These are phyloP conservation scores for Scaptomyza graminum DNA, from an alignment of 1,140 invertebrate genomes.

Conservation along the genomic window DNA sequence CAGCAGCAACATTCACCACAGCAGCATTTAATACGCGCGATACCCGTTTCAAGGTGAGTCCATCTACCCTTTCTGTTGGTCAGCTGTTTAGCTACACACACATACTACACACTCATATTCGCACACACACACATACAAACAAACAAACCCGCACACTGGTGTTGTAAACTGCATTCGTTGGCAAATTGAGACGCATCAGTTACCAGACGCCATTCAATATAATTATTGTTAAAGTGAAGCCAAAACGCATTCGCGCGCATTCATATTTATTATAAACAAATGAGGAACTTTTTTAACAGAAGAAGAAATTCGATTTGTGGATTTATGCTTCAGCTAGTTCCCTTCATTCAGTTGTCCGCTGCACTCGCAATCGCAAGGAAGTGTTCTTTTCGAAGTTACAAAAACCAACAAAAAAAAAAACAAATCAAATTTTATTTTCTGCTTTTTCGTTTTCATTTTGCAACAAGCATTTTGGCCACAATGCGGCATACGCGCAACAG, in stretches of 20 bases:
- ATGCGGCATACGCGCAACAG: no score
- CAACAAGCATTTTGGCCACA: no score
- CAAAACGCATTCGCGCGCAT: slow-evolving; percentile 1
- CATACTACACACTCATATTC: slow-evolving; percentile 8
- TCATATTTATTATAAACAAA: slow-evolving; percentile 30
- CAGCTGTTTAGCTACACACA: slow-evolving; percentile 27
- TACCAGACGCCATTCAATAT: slow-evolving; percentile 12
- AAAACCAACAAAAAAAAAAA: no score
- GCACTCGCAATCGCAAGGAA: slow-evolving; percentile 37
- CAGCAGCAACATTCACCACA: slow-evolving; percentile 73
- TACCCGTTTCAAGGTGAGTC: slow-evolving; percentile 81
- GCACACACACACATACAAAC: not conserved
- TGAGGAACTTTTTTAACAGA: not conserved
- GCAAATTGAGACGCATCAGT: slow-evolving; percentile 23
- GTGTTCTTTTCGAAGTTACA: slow-evolving; percentile 3
- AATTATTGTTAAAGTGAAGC: slow-evolving; percentile 21
- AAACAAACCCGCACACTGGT: not conserved
- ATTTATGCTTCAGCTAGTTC: not conserved
- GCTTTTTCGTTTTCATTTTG: no score
- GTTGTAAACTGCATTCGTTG: not conserved
- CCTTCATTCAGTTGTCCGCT: slow-evolving; percentile 23
- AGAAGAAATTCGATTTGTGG: slow-evolving; percentile 9
- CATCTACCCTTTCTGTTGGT: slow-evolving; percentile 18
- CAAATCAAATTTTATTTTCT: no score
- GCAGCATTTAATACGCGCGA: slow-evolving; percentile 79